Evolutionary conservation across 64 coral and sea anemone genomes (phyloP), one percentile per base, ranked within the genome.

Genomic region (Dendrophyllia cribrosa): DNA sequence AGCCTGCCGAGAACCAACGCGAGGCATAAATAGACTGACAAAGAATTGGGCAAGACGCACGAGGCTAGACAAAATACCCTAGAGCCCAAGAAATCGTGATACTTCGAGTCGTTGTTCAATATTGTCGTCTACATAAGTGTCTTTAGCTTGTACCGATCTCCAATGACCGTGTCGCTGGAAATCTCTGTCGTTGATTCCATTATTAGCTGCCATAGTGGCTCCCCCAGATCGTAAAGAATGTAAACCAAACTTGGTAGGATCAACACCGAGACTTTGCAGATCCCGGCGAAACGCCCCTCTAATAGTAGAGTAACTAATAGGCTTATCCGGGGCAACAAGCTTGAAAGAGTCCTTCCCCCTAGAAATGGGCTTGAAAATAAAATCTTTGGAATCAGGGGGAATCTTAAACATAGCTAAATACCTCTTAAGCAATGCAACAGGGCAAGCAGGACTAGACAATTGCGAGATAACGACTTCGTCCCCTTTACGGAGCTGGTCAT

Each of bases 101-200:
- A 66, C 63, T 66, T 16, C 5, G 50, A 62, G 52, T 14, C 59
- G 13, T 62, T 59, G 24, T 59, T 81, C 78, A 23, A 81, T 20
- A 3, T 81, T 23, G 76, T 90, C 88, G 13, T 80, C 23, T 15
- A 90, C 43, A 26, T 82, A 90, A 22, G 26, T 68, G 66, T 90
- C 63, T 55, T 90, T 78, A 25, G 79, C 79, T 34, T 26, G 43
- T 19, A 58, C 51, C 21, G 53, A 61, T 34, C 55, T 83, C 79
- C 79, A 83, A 25, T 53, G 79, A 19, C 79, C 79, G 59, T 83
- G 79, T 17, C 79, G 17, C 55, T 83, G 79, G 34, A 83, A 83
- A 56, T 64, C 52, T n/a, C 79, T 50, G 59, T 83, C 60, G n/a
- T 19, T 26, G 20, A 83, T 45, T 17, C 79, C 79, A 61, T 49